Conservation (phyloP, 2,797 vertebrate genomes). For the Ptychadena robeensis region DNA sequence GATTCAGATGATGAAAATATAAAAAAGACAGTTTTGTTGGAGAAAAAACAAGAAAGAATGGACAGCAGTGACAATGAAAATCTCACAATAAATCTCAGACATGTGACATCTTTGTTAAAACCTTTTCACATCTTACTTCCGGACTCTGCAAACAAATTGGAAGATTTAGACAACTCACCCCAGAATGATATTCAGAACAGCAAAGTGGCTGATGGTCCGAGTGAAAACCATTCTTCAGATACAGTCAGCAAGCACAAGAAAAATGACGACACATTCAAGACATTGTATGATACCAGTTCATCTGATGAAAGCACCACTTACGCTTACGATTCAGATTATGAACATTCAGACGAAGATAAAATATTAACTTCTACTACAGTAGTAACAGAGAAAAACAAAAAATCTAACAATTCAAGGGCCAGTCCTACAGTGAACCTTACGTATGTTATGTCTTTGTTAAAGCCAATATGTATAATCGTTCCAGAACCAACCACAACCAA, state of each 20-base stretch:
- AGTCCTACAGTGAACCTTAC: conserved; percentile 12
- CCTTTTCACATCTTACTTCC: conserved; percentile 17
- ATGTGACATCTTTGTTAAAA: conserved; percentile 5
- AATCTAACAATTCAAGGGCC: background rate
- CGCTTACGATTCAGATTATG: background rate
- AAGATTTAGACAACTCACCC: background rate
- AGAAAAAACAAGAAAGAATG: background rate
- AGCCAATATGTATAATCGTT: conserved; percentile 7
- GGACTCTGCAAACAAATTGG: background rate
- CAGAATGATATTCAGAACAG: background rate
- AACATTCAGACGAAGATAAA: background rate
- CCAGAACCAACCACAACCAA: background rate
- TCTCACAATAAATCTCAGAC: conserved; percentile 18
- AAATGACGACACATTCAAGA: background rate
- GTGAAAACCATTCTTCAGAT: background rate
- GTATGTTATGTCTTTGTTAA: background rate
- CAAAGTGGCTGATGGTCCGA: background rate
- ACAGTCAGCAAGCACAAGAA: background rate
- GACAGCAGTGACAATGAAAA: background rate
- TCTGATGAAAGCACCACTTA: background rate
- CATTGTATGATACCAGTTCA: conserved; percentile 12
- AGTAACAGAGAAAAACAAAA: background rate
- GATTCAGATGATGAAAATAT: background rate
- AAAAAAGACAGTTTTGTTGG: background rate
- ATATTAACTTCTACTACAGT: too few species aligned